Evolutionary conservation across 2,797 vertebrate genomes (phyloP).

Genomic region (Calcarius lapponicus): DNA sequence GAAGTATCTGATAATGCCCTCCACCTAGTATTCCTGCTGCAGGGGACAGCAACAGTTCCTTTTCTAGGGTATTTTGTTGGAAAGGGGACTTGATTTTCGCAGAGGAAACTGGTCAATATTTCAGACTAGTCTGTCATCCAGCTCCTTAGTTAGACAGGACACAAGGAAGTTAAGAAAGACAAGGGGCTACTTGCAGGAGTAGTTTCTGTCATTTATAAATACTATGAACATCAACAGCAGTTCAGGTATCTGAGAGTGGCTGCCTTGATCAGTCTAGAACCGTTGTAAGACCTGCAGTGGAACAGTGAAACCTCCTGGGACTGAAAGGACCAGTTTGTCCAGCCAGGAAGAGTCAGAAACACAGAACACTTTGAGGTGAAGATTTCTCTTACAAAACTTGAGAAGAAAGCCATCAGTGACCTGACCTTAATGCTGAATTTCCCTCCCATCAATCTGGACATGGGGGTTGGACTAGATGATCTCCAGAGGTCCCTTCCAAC

Average conservation of each 20-base stretch:
- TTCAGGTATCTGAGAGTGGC: background rate
- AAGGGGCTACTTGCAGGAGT: background rate
- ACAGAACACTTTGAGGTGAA: background rate
- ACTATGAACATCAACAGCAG: slow-evolving; percentile 14
- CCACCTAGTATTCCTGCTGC: background rate
- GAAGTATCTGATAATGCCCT: slow-evolving; percentile 7
- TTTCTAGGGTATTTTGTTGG: background rate
- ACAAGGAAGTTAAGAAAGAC: background rate
- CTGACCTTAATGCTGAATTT: background rate
- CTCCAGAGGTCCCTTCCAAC: background rate
- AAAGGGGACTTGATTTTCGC: background rate
- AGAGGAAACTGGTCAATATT: background rate
- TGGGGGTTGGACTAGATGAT: background rate
- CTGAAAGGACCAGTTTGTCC: background rate
- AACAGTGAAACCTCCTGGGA: background rate
- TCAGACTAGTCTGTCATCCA: background rate
- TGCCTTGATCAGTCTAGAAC: background rate
- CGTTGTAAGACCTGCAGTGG: background rate
- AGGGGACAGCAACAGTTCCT: background rate
- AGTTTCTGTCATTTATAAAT: slow-evolving; percentile 38
- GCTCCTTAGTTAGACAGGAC: background rate
- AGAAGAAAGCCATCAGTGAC: background rate
- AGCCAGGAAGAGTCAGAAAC: background rate
- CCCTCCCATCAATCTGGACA: background rate
- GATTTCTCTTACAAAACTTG: background rate